These are phyloP conservation scores for Talpa occidentalis DNA, from an alignment of 2,113 vertebrate genomes.

Conservation along the genomic window DNA sequence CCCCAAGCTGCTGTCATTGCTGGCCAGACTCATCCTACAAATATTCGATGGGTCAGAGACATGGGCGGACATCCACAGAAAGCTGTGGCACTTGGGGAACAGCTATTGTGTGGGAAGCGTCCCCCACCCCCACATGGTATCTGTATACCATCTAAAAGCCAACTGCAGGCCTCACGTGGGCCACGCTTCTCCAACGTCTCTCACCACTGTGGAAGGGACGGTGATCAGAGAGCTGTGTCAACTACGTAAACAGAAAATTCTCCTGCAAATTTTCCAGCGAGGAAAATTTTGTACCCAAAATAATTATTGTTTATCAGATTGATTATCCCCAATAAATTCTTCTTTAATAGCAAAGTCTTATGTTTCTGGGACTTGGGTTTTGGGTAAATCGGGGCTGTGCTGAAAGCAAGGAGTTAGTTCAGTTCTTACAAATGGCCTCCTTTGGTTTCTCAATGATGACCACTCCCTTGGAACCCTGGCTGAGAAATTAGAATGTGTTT, in stretches of 20 bases:
- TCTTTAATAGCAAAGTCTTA: not conserved
- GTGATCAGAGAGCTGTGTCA: not conserved
- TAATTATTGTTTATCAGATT: not conserved
- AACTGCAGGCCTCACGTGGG: not conserved
- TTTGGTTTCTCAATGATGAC: not conserved
- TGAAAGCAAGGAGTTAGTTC: not conserved
- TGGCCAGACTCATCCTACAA: not conserved
- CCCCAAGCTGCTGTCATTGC: not conserved
- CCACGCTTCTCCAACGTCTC: too few species aligned
- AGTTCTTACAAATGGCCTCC: not conserved
- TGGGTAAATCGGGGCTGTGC: not conserved
- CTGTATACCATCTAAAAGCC: too few species aligned
- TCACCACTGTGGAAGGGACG: not conserved
- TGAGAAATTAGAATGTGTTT: not conserved
- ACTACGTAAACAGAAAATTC: not conserved
- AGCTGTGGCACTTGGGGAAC: not conserved
- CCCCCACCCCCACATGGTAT: fast-evolving
- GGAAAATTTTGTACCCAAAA: not conserved
- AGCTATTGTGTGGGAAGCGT: not conserved
- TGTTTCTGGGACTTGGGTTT: not conserved
- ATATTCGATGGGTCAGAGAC: not conserved
- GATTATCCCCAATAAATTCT: not conserved
- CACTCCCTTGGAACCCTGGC: not conserved
- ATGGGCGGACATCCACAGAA: not conserved
- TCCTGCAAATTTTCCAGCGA: not conserved